Percentiles rank a stretch among this genome's conserved stretches.
These are phyloP conservation scores for Troides helena DNA, from an alignment of 2,888 invertebrate species.

Conservation along the genomic window DNA sequence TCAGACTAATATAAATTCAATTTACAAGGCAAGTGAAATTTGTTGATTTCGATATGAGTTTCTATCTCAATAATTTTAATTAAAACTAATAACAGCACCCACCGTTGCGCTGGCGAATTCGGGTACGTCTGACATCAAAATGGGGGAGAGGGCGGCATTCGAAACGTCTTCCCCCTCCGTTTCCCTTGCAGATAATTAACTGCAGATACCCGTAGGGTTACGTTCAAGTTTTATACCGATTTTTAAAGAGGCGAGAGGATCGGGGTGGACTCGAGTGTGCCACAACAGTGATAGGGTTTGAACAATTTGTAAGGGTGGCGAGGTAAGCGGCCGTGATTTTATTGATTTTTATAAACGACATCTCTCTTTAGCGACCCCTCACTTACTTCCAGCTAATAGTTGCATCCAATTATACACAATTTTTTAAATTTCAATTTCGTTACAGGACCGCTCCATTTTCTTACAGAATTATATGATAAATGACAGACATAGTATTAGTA, in stretches of 20 bases:
- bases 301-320: constrained; percentile 71
- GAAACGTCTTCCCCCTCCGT: constrained; percentile 61
- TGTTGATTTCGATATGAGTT: constrained; percentile 17
- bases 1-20: constrained; percentile 9
- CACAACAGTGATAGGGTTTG: constrained; percentile 63
- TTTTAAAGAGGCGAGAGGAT: constrained; percentile 65
- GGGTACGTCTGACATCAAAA: constrained; percentile 33
- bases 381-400: constrained; percentile 4
- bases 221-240: constrained; percentile 72
- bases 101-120: constrained; percentile 56
- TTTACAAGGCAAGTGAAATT: constrained; percentile 4
- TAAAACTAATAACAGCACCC: constrained; percentile 72
- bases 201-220: constrained; percentile 67
- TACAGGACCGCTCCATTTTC: neutral
- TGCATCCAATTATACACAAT: constrained; percentile 31
- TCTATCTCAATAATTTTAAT: constrained; percentile 56
- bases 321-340: constrained; percentile 73
- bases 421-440: neutral
- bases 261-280: constrained; percentile 50
- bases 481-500: neutral
- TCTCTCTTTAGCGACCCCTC: constrained; percentile 20
- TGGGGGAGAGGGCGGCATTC: constrained; percentile 65
- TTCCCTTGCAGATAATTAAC: constrained; percentile 73
- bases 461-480: neutral
- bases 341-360: constrained; percentile 65